Evolutionary conservation across 2,113 vertebrate genomes (phyloP).

Genomic region (Smithornis capensis): DNA sequence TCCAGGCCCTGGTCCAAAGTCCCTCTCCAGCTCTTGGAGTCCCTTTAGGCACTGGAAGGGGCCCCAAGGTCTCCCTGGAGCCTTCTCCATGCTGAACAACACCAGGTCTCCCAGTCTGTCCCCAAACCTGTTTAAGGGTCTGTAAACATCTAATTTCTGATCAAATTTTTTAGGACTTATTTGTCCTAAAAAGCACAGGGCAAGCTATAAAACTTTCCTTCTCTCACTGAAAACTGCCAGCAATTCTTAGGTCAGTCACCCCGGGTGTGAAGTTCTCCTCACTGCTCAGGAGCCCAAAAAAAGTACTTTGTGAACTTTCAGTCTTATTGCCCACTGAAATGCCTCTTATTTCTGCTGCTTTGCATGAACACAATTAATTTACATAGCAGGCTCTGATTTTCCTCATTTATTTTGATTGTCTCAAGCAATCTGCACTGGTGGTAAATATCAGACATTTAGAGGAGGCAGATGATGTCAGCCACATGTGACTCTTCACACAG

Average conservation of each 20-base stretch:
- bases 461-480: background rate
- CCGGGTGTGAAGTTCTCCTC: background rate
- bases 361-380: background rate
- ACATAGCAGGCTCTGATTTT: background rate
- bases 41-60: rapidly evolving
- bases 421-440: background rate
- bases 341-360: background rate
- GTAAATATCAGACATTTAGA: background rate
- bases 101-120: too few species aligned
- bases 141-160: background rate
- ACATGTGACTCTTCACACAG: background rate
- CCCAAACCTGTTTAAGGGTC: background rate
- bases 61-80: background rate
- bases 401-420: background rate
- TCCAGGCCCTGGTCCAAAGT: background rate
- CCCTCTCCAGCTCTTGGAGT: background rate
- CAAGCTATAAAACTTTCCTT: background rate
- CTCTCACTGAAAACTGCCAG: background rate
- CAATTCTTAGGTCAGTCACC: background rate
- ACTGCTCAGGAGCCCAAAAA: rapidly evolving
- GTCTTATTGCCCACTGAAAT: background rate
- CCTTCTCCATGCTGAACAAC: background rate
- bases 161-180: background rate
- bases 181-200: background rate
- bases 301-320: background rate